Conservation (phyloP, 2,797 vertebrate genomes). For the Pachyuromys duprasi region DNA sequence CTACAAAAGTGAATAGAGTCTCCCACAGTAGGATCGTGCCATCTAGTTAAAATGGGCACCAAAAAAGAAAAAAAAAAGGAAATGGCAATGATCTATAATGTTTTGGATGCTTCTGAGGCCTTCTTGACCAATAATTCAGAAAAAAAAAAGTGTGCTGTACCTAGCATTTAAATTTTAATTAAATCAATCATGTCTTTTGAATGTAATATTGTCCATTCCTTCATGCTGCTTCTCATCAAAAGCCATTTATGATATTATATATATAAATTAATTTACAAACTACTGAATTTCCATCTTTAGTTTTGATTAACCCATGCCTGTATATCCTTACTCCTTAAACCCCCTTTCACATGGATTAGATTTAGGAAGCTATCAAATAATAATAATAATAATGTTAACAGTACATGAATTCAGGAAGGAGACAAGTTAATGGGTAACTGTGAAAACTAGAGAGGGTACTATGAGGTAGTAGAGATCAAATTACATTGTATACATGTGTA, state of each 20-base stretch:
- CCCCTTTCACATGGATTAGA: neutral
- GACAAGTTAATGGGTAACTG: neutral
- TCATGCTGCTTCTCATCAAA: neutral
- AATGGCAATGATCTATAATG: too few relatives aligned
- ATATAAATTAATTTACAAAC: neutral
- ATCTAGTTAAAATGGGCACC: neutral
- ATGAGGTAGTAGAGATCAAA: too few relatives aligned
- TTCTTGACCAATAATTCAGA: neutral
- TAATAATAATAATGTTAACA: neutral
- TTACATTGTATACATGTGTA: neutral
- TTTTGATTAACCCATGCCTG: neutral
- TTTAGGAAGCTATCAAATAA: neutral
- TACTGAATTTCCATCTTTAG: neutral
- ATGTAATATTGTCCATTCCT: neutral
- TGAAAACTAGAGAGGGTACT: neutral
- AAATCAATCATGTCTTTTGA: neutral
- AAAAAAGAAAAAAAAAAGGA: neutral
- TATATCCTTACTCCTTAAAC: neutral
- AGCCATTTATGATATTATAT: neutral
- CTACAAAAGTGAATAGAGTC: too few relatives aligned
- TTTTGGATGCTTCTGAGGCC: too few relatives aligned
- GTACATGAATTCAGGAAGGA: neutral
- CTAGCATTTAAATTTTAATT: neutral
- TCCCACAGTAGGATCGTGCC: neutral
- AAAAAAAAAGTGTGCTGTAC: neutral